phyloP scores from a whole-genome alignment of 1,140 invertebrate species.

The Macrostomum lignano region DNA sequence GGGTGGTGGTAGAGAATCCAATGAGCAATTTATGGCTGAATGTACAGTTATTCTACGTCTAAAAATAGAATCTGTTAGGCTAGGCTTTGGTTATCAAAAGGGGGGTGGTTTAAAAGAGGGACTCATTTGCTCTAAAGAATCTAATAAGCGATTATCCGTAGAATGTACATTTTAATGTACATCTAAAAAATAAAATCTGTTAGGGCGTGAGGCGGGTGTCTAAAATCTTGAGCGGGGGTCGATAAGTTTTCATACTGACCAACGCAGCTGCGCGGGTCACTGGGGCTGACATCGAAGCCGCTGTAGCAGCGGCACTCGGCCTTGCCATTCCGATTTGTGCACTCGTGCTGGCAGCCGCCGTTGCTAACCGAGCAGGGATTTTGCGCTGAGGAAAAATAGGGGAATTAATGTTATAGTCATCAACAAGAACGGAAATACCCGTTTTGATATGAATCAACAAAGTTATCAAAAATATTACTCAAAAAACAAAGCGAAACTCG shows the following conservation, averaged over 20 bases:
- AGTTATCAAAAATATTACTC: neutral
- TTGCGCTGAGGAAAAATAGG: slow-evolving; percentile 10
- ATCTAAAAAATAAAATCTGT: too few species aligned
- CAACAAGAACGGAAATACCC: neutral
- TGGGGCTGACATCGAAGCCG: slow-evolving; percentile 12
- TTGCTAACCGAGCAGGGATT: slow-evolving; percentile 15
- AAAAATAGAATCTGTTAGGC: too few species aligned
- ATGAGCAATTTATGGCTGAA: too few species aligned
- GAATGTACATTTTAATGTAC: neutral
- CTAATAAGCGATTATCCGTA: neutral
- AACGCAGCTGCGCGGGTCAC: slow-evolving; percentile 13
- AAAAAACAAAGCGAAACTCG: neutral
- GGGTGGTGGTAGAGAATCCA: too few species aligned
- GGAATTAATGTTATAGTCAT: neutral
- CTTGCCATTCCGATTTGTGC: slow-evolving; percentile 12
- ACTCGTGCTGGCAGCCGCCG: slow-evolving; percentile 19
- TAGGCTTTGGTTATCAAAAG: too few species aligned
- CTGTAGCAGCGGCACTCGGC: slow-evolving; percentile 14
- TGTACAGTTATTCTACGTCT: too few species aligned
- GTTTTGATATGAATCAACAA: neutral
- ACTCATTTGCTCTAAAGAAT: too few species aligned
- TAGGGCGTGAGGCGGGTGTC: too few species aligned
- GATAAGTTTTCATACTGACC: too few species aligned
- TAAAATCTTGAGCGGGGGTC: too few species aligned
- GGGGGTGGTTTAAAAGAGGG: too few species aligned